These are phyloP conservation scores for Ryuthela nishihirai DNA, from an alignment of 2,888 invertebrate species.

Conservation along the genomic window DNA sequence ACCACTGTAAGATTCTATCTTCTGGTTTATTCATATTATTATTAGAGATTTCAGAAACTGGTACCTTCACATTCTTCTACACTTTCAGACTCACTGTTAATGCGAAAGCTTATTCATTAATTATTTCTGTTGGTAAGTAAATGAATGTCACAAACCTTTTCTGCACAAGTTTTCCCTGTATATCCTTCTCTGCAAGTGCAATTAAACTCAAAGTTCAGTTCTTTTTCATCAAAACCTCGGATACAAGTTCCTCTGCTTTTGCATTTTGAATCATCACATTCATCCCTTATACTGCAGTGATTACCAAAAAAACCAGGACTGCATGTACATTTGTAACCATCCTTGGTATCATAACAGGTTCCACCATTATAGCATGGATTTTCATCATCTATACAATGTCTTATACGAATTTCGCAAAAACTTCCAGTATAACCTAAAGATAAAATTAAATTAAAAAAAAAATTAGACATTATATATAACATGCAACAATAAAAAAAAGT, in stretches of 20 bases:
- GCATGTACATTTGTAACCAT: slow-evolving; percentile 74
- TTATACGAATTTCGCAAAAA: slow-evolving; percentile 1
- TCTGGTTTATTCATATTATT: no score
- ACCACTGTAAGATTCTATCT: no score
- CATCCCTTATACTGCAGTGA: slow-evolving; percentile 83
- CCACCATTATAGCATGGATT: slow-evolving; percentile 69
- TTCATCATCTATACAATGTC: slow-evolving; percentile 1
- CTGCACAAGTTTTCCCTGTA: slow-evolving; percentile 69
- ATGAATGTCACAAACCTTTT: slow-evolving; percentile 62
- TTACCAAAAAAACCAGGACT: slow-evolving; percentile 75
- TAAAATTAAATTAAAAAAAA: not conserved
- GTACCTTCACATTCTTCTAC: no score
- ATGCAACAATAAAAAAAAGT: not conserved
- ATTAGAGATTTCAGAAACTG: no score
- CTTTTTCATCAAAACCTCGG: slow-evolving; percentile 23
- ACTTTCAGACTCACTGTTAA: no score
- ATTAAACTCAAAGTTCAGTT: slow-evolving; percentile 52
- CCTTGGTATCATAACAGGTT: slow-evolving; percentile 73
- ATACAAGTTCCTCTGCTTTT: slow-evolving; percentile 21
- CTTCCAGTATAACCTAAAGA: slow-evolving; percentile 18
- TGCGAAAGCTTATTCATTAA: no score
- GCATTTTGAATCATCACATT: slow-evolving; percentile 58
- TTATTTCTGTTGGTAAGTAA: no score
- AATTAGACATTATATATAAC: not conserved
- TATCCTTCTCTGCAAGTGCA: slow-evolving; percentile 68